phyloP scores from a whole-genome alignment of 1,140 invertebrate species.

The Ctenoplectra terminalis region DNA sequence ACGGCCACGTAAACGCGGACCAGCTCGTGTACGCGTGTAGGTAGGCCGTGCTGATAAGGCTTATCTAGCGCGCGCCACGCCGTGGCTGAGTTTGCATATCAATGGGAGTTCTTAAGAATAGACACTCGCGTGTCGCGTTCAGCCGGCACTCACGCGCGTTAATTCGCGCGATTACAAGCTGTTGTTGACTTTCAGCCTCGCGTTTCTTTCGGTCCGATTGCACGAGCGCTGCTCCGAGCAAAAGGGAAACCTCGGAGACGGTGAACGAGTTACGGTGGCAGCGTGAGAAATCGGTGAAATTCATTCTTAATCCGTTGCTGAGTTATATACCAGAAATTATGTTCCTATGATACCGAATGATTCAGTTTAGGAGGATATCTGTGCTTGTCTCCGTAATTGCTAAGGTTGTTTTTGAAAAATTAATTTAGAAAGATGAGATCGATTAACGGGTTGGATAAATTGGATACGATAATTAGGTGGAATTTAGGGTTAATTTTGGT shows the following conservation, averaged over 20 bases:
- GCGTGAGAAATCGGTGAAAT: constrained; percentile 17
- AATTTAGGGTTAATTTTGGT: too few species aligned
- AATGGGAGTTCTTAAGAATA: constrained; percentile 60
- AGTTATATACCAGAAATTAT: neutral
- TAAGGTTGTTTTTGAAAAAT: too few species aligned
- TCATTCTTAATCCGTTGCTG: neutral
- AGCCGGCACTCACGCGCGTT: constrained; percentile 16
- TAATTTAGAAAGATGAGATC: too few species aligned
- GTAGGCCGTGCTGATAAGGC: constrained; percentile 46
- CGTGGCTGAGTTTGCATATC: constrained; percentile 47
- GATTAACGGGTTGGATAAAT: too few species aligned
- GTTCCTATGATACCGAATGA: neutral
- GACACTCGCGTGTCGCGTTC: constrained; percentile 36
- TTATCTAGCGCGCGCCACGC: constrained; percentile 46
- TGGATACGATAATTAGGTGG: too few species aligned
- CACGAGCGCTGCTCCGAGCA: neutral
- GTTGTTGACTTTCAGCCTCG: constrained; percentile 40
- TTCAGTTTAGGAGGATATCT: too few species aligned
- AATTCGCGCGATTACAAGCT: constrained; percentile 45
- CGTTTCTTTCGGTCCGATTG: constrained; percentile 40
- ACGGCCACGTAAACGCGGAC: neutral
- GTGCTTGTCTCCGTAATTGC: too few species aligned
- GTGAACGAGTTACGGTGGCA: neutral
- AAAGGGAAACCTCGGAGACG: neutral
- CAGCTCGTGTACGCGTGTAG: constrained; percentile 19